These are phyloP conservation scores for Macquaria ambigua DNA, from an alignment of 2,113 vertebrate species.

Conservation along the genomic window DNA sequence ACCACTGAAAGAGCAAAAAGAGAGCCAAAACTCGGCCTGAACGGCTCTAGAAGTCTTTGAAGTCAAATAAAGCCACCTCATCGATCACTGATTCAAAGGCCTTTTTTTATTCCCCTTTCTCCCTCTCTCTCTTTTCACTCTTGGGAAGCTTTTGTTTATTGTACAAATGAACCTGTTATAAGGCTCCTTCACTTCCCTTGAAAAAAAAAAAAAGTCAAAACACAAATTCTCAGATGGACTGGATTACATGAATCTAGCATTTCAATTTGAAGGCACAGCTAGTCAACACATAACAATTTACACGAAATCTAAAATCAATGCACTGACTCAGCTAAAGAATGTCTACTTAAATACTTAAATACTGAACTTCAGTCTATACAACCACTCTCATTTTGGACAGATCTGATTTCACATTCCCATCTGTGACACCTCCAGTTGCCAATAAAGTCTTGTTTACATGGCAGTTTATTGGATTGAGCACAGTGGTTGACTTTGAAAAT, in stretches of 20 bases:
- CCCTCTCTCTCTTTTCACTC: constrained; percentile 68
- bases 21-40: constrained; percentile 71
- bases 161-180: constrained; percentile 74
- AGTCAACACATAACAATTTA: constrained; percentile 2
- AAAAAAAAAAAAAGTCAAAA: constrained; percentile 53
- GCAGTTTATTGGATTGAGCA: not conserved
- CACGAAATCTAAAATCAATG: not conserved
- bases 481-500: not conserved
- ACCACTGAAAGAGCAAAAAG: constrained; percentile 70
- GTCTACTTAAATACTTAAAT: not conserved
- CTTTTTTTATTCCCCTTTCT: constrained; percentile 63
- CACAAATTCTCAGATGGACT: constrained; percentile 37
- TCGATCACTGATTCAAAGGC: constrained; percentile 88
- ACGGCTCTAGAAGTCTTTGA: constrained; percentile 79
- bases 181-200: constrained; percentile 55
- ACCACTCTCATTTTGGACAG: not conserved
- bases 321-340: not conserved
- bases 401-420: not conserved
- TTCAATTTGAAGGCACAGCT: constrained; percentile 3
- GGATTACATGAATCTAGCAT: constrained; percentile 25
- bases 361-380: not conserved
- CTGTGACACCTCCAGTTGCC: not conserved
- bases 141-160: constrained; percentile 72
- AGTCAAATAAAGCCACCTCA: constrained; percentile 88
- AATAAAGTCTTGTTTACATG: not conserved